Evolutionary conservation across 2,113 vertebrate species (phyloP).

Genomic region (Lepisosteus oculatus): DNA sequence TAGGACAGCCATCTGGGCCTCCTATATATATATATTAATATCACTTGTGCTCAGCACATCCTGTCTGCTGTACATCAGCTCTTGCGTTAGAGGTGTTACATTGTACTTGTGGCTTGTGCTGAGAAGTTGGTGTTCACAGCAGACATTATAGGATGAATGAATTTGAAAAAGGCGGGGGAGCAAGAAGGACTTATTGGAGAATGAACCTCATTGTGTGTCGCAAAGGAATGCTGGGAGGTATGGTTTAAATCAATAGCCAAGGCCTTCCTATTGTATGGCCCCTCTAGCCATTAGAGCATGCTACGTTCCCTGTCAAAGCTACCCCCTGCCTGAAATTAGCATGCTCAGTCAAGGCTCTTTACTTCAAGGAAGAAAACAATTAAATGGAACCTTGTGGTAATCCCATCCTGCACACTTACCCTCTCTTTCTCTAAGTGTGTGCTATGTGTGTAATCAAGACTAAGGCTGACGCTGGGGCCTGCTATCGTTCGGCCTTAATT

Average conservation of each 20-base stretch:
- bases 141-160: conserved; percentile 27
- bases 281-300: conserved; percentile 34
- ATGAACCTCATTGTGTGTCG: conserved; percentile 47
- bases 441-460: conserved; percentile 72
- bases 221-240: conserved; percentile 45
- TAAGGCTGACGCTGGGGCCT: conserved; percentile 50
- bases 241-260: conserved; percentile 57
- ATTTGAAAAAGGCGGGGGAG: conserved; percentile 28
- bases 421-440: conserved; percentile 72
- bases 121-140: conserved; percentile 22
- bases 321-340: conserved; percentile 54
- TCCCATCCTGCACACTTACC: conserved; percentile 74
- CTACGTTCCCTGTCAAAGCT: conserved; percentile 16
- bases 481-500: conserved; percentile 91
- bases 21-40: no score
- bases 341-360: conserved; percentile 54
- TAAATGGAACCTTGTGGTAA: conserved; percentile 77
- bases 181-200: conserved; percentile 31
- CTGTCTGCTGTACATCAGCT: neutral
- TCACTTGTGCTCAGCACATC: neutral
- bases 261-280: conserved; percentile 46
- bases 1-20: no score
- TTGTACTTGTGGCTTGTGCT: neutral
- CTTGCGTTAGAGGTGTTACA: neutral
- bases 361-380: conserved; percentile 83